phyloP scores from a whole-genome alignment of 2,113 vertebrate genomes.

The Seriola aureovittata region DNA sequence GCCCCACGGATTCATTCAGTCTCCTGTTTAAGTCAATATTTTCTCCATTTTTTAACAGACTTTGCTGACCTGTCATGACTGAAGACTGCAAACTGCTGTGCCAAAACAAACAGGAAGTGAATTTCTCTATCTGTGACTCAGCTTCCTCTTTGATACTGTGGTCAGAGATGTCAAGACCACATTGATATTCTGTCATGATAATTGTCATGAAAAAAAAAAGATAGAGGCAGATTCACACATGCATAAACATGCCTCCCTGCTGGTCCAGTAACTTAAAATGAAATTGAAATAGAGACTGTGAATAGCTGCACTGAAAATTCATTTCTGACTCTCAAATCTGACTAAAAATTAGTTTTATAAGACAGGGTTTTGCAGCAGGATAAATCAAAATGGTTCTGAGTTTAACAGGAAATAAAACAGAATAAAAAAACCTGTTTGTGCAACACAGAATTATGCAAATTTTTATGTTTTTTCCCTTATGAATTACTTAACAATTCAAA shows the following conservation, averaged over 20 bases:
- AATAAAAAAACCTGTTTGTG: too few species aligned
- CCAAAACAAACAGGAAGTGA: conserved; percentile 63
- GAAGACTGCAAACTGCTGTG: background rate
- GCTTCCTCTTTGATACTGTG: conserved; percentile 66
- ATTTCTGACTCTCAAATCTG: background rate
- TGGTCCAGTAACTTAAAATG: background rate
- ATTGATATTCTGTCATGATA: conserved; percentile 1
- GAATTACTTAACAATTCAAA: too few species aligned
- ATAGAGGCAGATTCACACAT: conserved; percentile 4
- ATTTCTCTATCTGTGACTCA: conserved; percentile 51
- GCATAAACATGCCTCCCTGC: background rate
- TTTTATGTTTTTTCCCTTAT: too few species aligned
- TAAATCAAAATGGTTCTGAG: too few species aligned
- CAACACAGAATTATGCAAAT: too few species aligned
- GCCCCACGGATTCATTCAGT: background rate
- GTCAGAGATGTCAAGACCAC: conserved; percentile 32
- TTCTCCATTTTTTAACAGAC: background rate
- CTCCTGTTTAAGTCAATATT: background rate
- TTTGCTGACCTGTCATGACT: conserved; percentile 3
- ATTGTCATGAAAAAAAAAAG: background rate
- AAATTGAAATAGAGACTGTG: background rate
- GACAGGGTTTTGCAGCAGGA: too few species aligned
- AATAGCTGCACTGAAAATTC: background rate
- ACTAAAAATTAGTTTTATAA: background rate
- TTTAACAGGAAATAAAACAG: too few species aligned